These are phyloP conservation scores for Adela reaumurella DNA, from an alignment of 2,888 invertebrate genomes.

Conservation along the genomic window DNA sequence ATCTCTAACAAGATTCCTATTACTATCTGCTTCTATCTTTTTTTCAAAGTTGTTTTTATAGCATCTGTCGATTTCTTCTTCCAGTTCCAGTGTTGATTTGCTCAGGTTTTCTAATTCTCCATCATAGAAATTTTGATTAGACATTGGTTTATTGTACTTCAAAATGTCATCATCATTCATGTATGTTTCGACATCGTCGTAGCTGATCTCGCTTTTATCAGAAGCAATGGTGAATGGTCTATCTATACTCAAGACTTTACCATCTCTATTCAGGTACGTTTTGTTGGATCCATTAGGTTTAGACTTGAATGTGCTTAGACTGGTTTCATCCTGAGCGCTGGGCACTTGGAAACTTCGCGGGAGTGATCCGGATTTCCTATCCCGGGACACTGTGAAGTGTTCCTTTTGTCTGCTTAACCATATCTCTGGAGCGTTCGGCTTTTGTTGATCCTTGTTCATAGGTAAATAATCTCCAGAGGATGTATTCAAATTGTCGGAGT, in stretches of 20 bases:
- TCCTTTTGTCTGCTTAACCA: conserved; percentile 70
- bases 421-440: conserved; percentile 64
- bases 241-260: conserved; percentile 59
- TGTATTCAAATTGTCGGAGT: conserved; percentile 27
- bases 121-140: conserved; percentile 22
- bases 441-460: conserved; percentile 41
- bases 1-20: conserved; percentile 28
- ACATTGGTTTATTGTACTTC: conserved; percentile 33
- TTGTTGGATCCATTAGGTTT: conserved; percentile 43
- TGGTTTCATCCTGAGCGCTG: conserved; percentile 47
- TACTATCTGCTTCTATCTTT: conserved; percentile 33
- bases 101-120: conserved; percentile 40
- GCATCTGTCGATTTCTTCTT: conserved; percentile 49
- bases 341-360: conserved; percentile 74
- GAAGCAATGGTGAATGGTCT: conserved; percentile 70
- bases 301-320: conserved; percentile 37
- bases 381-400: conserved; percentile 62
- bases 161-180: conserved; percentile 43
- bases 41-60: conserved; percentile 47
- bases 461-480: conserved; percentile 34
- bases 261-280: conserved; percentile 57
- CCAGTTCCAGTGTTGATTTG: conserved; percentile 45
- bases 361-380: conserved; percentile 71
- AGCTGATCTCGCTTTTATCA: conserved; percentile 65
- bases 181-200: conserved; percentile 63